These are phyloP conservation scores for Lymantria monacha DNA, from an alignment of 2,888 invertebrate genomes.

Conservation along the genomic window DNA sequence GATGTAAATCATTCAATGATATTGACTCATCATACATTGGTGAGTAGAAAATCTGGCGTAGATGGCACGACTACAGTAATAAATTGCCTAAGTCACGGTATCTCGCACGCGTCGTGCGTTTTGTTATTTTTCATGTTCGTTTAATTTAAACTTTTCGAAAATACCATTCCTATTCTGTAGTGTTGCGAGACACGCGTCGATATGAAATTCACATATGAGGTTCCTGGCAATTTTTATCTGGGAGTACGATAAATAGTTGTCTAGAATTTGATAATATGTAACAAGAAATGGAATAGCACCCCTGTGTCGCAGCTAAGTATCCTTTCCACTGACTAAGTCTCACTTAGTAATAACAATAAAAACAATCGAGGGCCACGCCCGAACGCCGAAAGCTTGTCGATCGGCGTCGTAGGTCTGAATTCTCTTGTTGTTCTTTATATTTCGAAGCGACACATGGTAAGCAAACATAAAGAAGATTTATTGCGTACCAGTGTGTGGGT, in stretches of 20 bases:
- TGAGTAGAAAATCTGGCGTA: constrained; percentile 56
- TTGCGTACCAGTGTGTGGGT: constrained; percentile 62
- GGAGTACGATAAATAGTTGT: constrained; percentile 25
- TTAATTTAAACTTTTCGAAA: constrained; percentile 40
- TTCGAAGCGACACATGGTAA: constrained; percentile 67
- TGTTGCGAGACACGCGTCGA: not conserved
- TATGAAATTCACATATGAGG: not conserved
- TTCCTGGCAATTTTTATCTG: not conserved
- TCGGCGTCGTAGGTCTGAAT: constrained; percentile 46
- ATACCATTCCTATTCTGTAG: constrained; percentile 6
- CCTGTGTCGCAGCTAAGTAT: constrained; percentile 55
- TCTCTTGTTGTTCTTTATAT: constrained; percentile 55
- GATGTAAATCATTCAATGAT: constrained; percentile 61
- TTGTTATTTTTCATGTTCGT: constrained; percentile 41
- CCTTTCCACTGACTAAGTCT: constrained; percentile 54
- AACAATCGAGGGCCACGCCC: constrained; percentile 61
- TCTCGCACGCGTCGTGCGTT: constrained; percentile 36
- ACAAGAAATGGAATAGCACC: constrained; percentile 46
- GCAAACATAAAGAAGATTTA: constrained; percentile 73
- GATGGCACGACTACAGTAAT: constrained; percentile 57
- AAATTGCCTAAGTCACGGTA: constrained; percentile 52
- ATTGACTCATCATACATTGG: constrained; percentile 59
- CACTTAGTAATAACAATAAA: constrained; percentile 67
- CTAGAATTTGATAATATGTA: constrained; percentile 42
- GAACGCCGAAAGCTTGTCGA: constrained; percentile 58